These are phyloP conservation scores for Rotaria magnacalcarata DNA, from an alignment of 2,888 invertebrate genomes.

Conservation along the genomic window DNA sequence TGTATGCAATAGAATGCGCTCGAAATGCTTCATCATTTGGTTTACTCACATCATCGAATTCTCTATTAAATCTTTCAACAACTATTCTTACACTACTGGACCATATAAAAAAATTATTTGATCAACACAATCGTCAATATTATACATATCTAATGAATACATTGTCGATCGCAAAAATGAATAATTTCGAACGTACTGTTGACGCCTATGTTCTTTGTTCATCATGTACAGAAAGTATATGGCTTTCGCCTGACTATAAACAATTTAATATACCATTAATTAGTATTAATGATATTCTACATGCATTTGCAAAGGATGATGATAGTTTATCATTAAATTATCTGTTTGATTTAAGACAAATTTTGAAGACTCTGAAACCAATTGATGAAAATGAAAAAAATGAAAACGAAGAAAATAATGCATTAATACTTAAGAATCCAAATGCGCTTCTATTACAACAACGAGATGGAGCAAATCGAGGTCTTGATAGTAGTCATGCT, in stretches of 20 bases:
- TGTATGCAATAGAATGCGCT: not conserved
- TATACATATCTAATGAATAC: slow-evolving; percentile 19
- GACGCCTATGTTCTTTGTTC: not conserved
- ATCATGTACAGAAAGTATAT: slow-evolving; percentile 12
- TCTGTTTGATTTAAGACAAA: not conserved
- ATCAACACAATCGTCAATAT: not conserved
- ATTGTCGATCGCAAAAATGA: slow-evolving; percentile 9
- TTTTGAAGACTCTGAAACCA: not conserved
- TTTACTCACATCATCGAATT: not conserved
- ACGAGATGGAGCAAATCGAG: not conserved
- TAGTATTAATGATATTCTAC: not conserved
- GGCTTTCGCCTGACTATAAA: not conserved
- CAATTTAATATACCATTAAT: slow-evolving; percentile 27
- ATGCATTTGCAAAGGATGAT: not conserved
- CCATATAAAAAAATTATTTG: not conserved
- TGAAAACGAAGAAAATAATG: not conserved
- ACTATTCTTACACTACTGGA: slow-evolving; percentile 9
- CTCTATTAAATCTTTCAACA: not conserved
- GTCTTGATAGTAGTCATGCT: not conserved
- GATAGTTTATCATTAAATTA: not conserved
- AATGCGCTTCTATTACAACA: not conserved
- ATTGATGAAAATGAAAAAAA: not conserved
- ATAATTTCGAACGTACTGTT: not conserved
- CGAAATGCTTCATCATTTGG: not conserved
- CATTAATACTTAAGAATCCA: not conserved